Percentiles rank a stretch among this genome's conserved stretches.
Conservation (phyloP, 2,113 vertebrate species). For the Corythaixoides concolor region DNA sequence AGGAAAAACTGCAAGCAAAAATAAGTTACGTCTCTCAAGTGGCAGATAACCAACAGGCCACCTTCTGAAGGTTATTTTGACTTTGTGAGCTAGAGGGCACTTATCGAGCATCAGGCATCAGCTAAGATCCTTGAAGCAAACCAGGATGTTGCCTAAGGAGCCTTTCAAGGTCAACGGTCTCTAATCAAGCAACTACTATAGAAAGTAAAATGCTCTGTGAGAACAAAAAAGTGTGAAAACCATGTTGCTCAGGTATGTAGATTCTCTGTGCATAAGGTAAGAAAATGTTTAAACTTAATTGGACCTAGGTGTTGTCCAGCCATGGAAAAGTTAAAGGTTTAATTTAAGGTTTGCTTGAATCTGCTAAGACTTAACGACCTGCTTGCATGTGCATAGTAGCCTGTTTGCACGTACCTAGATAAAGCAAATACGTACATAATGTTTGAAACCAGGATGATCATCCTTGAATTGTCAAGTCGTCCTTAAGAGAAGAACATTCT, state of each 20-base stretch:
- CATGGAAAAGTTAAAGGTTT: too few relatives aligned
- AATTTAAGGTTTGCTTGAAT: too few relatives aligned
- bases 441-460: too few relatives aligned
- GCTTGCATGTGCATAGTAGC: too few relatives aligned
- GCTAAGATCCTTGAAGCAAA: neutral
- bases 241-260: accelerated
- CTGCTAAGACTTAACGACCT: too few relatives aligned
- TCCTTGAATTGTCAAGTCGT: too few relatives aligned
- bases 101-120: neutral
- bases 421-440: too few relatives aligned
- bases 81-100: neutral
- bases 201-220: neutral
- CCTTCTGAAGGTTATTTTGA: neutral
- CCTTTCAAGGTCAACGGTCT: neutral
- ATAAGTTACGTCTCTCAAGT: neutral
- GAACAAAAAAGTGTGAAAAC: neutral
- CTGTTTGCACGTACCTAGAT: too few relatives aligned
- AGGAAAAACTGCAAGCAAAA: neutral
- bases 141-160: neutral
- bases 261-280: neutral
- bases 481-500: too few relatives aligned
- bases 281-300: neutral
- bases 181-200: neutral
- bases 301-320: neutral
- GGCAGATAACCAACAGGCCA: neutral